Evolutionary conservation across 2,888 invertebrate species (phyloP).

Genomic region (Synanthedon andrenaeformis): DNA sequence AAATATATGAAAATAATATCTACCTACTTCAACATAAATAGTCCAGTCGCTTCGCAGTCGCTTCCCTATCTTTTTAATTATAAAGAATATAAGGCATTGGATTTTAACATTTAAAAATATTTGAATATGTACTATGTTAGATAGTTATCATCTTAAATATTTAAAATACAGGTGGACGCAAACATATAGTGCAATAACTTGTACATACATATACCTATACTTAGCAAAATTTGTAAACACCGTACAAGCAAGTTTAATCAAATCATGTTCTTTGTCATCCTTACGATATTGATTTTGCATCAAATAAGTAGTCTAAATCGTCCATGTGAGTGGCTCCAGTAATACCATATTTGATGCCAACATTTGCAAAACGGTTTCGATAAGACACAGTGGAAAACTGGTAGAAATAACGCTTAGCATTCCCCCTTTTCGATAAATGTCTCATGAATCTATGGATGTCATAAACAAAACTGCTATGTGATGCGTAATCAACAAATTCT

Average conservation of each 20-base stretch:
- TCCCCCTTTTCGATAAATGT: constrained; percentile 11
- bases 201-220: constrained; percentile 35
- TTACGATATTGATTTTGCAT: constrained; percentile 23
- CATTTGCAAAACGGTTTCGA: constrained; percentile 24
- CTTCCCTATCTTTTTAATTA: too few relatives aligned
- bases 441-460: constrained; percentile 18
- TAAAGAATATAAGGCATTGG: too few relatives aligned
- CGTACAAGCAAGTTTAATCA: constrained; percentile 23
- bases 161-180: too few relatives aligned
- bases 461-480: constrained; percentile 17
- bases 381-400: constrained; percentile 30
- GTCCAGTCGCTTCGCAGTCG: too few relatives aligned
- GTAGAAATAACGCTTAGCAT: constrained; percentile 21
- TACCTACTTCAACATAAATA: not conserved
- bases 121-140: too few relatives aligned
- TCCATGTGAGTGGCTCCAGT: constrained; percentile 35
- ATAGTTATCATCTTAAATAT: too few relatives aligned
- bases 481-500: constrained; percentile 19
- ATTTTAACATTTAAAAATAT: too few relatives aligned
- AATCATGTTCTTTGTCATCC: constrained; percentile 21
- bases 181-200: too few relatives aligned
- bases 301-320: constrained; percentile 38
- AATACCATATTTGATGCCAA: constrained; percentile 23
- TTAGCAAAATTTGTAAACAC: constrained; percentile 16
- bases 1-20: not conserved